Evolutionary conservation across 2,888 invertebrate species (phyloP).

Genomic region (Lepidocyrtoides sp.): DNA sequence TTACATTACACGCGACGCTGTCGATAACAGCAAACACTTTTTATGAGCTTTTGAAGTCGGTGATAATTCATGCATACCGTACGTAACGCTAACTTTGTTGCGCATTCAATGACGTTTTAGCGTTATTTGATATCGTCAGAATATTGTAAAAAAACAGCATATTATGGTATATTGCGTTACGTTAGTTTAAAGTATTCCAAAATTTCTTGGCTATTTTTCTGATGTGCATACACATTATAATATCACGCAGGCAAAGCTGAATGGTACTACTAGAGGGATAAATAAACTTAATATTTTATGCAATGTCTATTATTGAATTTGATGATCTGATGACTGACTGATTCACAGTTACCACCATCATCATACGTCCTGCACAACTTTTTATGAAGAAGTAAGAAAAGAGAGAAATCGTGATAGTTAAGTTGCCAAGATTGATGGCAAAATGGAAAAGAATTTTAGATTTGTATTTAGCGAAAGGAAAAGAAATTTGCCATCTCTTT

Average conservation of each 20-base stretch:
- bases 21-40: no score
- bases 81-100: slow-evolving; percentile 26
- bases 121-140: slow-evolving; percentile 57
- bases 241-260: slow-evolving; percentile 39
- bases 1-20: no score
- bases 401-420: slow-evolving; percentile 74
- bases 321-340: slow-evolving; percentile 31
- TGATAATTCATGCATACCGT: slow-evolving; percentile 20
- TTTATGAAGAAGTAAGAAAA: slow-evolving; percentile 45
- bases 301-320: slow-evolving; percentile 14
- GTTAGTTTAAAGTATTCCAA: slow-evolving; percentile 27
- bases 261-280: slow-evolving; percentile 8
- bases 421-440: slow-evolving; percentile 69
- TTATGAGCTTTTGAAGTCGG: not conserved
- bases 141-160: slow-evolving; percentile 38
- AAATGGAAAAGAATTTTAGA: slow-evolving; percentile 20
- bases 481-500: slow-evolving; percentile 65
- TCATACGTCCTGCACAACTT: not conserved
- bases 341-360: not conserved
- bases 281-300: not conserved
- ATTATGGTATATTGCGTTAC: not conserved
- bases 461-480: slow-evolving; percentile 66
- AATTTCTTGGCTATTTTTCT: no score
- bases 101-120: not conserved
- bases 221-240: not conserved